phyloP scores from a whole-genome alignment of 1,140 invertebrate species.

The Acromyrmex charruanus region DNA sequence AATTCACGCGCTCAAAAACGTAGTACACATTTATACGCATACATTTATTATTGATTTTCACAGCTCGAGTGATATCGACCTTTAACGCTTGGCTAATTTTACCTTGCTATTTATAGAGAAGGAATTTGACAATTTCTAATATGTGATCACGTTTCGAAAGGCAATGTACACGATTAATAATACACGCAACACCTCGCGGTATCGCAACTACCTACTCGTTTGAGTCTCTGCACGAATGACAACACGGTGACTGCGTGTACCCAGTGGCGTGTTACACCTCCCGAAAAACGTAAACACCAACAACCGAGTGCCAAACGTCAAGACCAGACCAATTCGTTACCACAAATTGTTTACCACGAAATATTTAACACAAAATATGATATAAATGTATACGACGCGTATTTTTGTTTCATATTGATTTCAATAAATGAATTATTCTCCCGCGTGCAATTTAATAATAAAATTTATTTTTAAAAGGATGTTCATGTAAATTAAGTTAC shows the following conservation, averaged over 20 bases:
- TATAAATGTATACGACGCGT: not conserved
- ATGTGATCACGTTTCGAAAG: conserved; percentile 6
- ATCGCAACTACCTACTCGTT: not conserved
- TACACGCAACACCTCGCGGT: not conserved
- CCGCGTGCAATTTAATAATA: not conserved
- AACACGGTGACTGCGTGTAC: conserved; percentile 14
- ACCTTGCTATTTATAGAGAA: not conserved
- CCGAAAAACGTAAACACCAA: conserved; percentile 28
- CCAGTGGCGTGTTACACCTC: not conserved
- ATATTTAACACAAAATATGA: conserved; percentile 13
- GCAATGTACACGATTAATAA: not conserved
- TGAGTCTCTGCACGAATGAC: not conserved
- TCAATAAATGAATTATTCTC: not conserved
- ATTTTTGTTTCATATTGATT: conserved; percentile 2
- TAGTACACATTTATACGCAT: no score
- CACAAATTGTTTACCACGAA: conserved; percentile 20
- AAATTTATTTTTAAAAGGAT: not conserved
- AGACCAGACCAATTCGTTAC: conserved; percentile 11
- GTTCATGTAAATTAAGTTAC: not conserved
- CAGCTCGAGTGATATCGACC: not conserved
- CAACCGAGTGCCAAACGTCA: not conserved
- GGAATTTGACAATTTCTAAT: not conserved
- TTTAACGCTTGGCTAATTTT: not conserved
- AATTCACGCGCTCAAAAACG: not conserved
- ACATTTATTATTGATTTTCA: not conserved